Percentiles rank a stretch among this genome's conserved stretches.
phyloP scores from a whole-genome alignment of 2,797 vertebrate species.

The Onychomys torridus region DNA sequence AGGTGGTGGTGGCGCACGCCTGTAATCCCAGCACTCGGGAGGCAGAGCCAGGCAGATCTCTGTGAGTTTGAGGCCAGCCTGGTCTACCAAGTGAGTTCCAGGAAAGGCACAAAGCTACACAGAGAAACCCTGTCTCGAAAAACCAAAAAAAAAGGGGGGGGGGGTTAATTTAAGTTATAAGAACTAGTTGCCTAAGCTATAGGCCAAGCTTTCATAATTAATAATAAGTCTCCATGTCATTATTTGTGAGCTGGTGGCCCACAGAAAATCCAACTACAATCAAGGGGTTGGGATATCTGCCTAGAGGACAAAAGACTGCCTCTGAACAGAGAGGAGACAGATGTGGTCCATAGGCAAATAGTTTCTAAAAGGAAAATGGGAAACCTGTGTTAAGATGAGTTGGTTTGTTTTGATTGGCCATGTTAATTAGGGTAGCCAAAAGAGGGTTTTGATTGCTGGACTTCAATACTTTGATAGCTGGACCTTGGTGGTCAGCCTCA shows the following conservation, averaged over 20 bases:
- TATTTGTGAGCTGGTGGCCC: neutral
- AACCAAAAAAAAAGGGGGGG: too few species aligned
- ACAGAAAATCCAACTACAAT: neutral
- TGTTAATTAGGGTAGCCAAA: neutral
- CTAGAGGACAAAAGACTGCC: neutral
- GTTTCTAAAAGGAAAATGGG: neutral
- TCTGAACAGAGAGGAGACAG: neutral
- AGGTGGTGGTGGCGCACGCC: too few species aligned
- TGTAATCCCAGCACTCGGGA: too few species aligned
- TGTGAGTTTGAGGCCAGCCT: too few species aligned
- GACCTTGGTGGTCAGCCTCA: too few species aligned
- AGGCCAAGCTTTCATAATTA: neutral
- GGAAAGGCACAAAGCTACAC: too few species aligned
- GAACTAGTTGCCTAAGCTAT: neutral
- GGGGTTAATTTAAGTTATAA: neutral
- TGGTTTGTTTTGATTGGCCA: neutral
- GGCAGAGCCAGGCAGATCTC: too few species aligned
- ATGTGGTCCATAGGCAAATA: neutral
- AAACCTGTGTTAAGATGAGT: neutral
- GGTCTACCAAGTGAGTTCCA: too few species aligned
- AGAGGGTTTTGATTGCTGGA: neutral
- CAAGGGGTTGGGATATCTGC: neutral
- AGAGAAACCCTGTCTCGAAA: too few species aligned
- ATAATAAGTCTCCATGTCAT: neutral
- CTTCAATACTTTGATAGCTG: neutral